phyloP scores from a whole-genome alignment of 2,797 vertebrate genomes.

The Bucorvus abyssinicus region DNA sequence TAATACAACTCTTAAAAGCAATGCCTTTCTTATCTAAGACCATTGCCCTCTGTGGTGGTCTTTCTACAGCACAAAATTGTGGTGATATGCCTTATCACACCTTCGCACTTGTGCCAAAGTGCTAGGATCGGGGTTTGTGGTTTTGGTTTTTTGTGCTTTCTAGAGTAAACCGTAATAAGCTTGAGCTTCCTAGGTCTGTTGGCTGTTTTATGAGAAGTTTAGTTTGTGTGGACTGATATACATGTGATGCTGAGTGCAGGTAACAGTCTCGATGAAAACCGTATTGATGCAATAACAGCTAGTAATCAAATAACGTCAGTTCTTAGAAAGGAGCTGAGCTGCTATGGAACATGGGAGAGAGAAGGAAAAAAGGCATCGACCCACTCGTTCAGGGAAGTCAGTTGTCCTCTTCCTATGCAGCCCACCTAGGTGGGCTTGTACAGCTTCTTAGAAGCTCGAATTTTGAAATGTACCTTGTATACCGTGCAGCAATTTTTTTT shows the following conservation, averaged over 20 bases:
- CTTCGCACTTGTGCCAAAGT: neutral
- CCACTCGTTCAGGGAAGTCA: fast-evolving
- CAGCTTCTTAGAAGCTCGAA: neutral
- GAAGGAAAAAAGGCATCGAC: neutral
- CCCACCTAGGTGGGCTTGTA: neutral
- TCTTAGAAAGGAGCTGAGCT: neutral
- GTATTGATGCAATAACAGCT: neutral
- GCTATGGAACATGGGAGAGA: neutral
- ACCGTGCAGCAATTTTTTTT: neutral
- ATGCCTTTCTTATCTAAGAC: neutral
- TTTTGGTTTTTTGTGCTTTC: neutral
- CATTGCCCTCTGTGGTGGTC: neutral
- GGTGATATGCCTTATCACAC: neutral
- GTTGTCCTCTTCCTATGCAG: neutral
- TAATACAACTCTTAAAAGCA: neutral
- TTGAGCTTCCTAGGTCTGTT: neutral
- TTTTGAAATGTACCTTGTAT: neutral
- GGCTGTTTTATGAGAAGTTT: neutral
- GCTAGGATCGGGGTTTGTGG: neutral
- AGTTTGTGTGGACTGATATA: neutral
- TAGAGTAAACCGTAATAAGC: neutral
- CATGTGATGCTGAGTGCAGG: neutral
- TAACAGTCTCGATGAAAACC: neutral
- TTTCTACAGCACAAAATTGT: neutral
- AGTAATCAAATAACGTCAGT: neutral